A percentile compares a stretch with the other conserved stretches of the same genome.
These are phyloP conservation scores for Aporrectodea caliginosa DNA, from an alignment of 1,140 invertebrate genomes.

Conservation along the genomic window DNA sequence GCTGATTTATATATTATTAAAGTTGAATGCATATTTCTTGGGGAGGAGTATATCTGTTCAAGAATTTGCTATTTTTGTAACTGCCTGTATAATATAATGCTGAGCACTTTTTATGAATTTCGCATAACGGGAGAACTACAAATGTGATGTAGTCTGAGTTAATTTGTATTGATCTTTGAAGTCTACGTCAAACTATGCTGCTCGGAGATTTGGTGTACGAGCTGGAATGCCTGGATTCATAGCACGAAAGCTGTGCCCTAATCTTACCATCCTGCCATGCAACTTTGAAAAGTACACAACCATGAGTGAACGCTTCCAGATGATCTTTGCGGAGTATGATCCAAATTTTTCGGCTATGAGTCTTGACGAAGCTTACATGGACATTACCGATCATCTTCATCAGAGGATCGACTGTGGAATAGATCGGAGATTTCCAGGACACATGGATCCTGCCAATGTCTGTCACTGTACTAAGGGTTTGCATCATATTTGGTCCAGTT, in stretches of 20 bases:
- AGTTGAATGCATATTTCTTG: too few relatives aligned
- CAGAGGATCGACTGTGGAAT: slow-evolving; percentile 35
- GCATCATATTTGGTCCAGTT: too few relatives aligned
- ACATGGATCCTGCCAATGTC: neutral
- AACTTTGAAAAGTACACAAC: slow-evolving; percentile 62
- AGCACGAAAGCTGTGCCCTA: slow-evolving; percentile 64
- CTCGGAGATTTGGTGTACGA: slow-evolving; percentile 64
- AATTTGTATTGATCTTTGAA: too few relatives aligned
- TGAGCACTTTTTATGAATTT: too few relatives aligned
- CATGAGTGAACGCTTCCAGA: slow-evolving; percentile 53
- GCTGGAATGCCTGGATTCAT: slow-evolving; percentile 73
- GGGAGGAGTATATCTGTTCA: too few relatives aligned
- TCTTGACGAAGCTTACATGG: slow-evolving; percentile 66
- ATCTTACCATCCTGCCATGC: slow-evolving; percentile 60
- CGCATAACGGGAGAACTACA: too few relatives aligned
- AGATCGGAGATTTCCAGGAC: slow-evolving; percentile 36
- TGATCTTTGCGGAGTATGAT: slow-evolving; percentile 63
- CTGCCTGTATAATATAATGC: too few relatives aligned
- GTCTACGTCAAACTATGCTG: slow-evolving; percentile 67
- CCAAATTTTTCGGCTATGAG: slow-evolving; percentile 59
- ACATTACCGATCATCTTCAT: slow-evolving; percentile 62
- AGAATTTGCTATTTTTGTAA: too few relatives aligned
- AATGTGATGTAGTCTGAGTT: too few relatives aligned
- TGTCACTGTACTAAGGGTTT: neutral
- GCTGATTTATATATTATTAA: too few relatives aligned